Conservation (phyloP, 2,888 invertebrate species). For the Mythimna vitellina region DNA sequence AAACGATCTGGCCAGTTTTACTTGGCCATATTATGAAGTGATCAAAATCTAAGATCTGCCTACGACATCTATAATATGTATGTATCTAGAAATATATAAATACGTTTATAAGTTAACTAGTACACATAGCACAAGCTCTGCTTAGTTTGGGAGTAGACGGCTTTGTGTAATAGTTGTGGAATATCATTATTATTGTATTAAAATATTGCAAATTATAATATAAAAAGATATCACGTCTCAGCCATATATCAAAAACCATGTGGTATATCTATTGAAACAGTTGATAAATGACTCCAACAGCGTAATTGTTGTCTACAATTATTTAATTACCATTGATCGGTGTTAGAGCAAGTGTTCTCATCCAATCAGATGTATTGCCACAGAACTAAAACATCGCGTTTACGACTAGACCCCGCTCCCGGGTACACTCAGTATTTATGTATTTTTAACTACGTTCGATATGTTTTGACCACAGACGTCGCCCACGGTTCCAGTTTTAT, state of each 20-base stretch:
- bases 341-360: slow-evolving; percentile 36
- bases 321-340: slow-evolving; percentile 42
- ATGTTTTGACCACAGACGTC: slow-evolving; percentile 62
- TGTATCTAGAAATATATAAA: no score
- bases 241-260: background rate
- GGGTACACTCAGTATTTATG: slow-evolving; percentile 56
- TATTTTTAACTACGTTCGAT: slow-evolving; percentile 64
- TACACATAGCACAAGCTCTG: no score
- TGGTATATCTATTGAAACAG: background rate
- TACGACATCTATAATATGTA: no score
- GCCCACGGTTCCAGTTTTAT: slow-evolving; percentile 62
- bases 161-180: no score
- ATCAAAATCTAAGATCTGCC: no score
- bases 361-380: slow-evolving; percentile 36
- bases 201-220: no score
- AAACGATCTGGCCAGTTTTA: no score
- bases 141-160: no score
- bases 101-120: no score
- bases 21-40: no score
- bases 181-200: no score
- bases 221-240: background rate
- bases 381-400: slow-evolving; percentile 45
- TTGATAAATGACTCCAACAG: slow-evolving; percentile 14
- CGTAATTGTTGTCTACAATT: slow-evolving; percentile 34
- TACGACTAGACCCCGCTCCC: slow-evolving; percentile 56